Evolutionary conservation across 2,888 invertebrate species (phyloP).

Genomic region (Ophion ellenae): DNA sequence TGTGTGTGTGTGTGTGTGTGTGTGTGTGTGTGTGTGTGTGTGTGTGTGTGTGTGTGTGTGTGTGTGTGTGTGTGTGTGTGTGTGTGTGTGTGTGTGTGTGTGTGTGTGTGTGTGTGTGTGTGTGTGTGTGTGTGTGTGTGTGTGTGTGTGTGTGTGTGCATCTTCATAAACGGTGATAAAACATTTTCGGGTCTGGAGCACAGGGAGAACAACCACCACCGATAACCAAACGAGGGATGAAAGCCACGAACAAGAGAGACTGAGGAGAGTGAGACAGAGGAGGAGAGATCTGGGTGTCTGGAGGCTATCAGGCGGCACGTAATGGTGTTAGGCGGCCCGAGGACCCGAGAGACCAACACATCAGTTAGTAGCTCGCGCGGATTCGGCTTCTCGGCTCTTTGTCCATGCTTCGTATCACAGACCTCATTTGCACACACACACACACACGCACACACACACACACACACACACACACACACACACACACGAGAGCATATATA

Average conservation of each 20-base stretch:
- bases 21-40: background rate
- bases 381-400: constrained; percentile 64
- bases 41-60: background rate
- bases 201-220: constrained; percentile 34
- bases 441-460: background rate
- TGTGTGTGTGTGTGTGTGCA: background rate
- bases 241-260: constrained; percentile 15
- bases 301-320: constrained; percentile 76
- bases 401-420: constrained; percentile 67
- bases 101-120: background rate
- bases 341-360: constrained; percentile 76
- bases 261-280: constrained; percentile 23
- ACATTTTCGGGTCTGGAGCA: constrained; percentile 37
- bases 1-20: background rate
- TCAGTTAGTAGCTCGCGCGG: constrained; percentile 73
- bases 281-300: constrained; percentile 69
- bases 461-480: background rate
- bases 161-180: constrained; percentile 31
- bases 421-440: constrained; percentile 27
- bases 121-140: background rate
- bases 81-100: background rate
- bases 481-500: background rate
- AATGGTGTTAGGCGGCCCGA: constrained; percentile 76
- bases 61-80: background rate
- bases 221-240: constrained; percentile 49